These are phyloP conservation scores for Rhinopithecus roxellana DNA, from an alignment of 2,113 vertebrate genomes.

Conservation along the genomic window DNA sequence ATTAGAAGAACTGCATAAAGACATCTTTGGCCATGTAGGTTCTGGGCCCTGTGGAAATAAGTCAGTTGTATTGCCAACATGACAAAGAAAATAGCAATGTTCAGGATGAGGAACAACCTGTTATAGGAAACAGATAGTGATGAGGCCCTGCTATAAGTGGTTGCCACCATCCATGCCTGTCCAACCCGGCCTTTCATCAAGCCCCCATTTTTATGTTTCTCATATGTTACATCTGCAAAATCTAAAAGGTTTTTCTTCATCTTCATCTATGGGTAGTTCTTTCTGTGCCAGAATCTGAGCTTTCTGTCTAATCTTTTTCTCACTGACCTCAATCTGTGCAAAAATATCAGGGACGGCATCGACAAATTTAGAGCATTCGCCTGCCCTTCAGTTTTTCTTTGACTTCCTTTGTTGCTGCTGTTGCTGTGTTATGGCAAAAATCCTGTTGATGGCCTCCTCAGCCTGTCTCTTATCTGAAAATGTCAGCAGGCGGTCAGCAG, in stretches of 20 bases:
- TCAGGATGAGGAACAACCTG: conserved; percentile 93
- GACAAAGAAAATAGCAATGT: conserved; percentile 96
- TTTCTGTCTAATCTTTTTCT: conserved; percentile 92
- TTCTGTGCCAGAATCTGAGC: conserved; percentile 89
- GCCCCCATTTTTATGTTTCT: conserved; percentile 85
- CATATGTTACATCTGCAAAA: conserved; percentile 87
- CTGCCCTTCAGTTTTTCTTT: conserved; percentile 86
- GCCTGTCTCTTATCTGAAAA: conserved; percentile 95
- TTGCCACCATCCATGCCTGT: conserved; percentile 83
- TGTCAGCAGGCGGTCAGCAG: conserved; percentile 91
- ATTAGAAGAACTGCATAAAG: conserved; percentile 93
- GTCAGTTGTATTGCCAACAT: conserved; percentile 93
- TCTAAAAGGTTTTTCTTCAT: conserved; percentile 93
- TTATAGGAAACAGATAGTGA: conserved; percentile 90
- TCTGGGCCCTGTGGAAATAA: conserved; percentile 91
- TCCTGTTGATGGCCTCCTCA: conserved; percentile 91
- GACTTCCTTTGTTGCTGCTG: conserved; percentile 86
- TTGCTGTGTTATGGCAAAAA: conserved; percentile 89
- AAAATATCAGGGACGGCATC: conserved; percentile 93
- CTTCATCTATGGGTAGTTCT: conserved; percentile 90
- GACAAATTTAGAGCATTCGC: conserved; percentile 88
- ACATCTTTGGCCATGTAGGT: conserved; percentile 92
- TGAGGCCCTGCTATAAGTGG: conserved; percentile 81
- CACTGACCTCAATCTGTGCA: conserved; percentile 94
- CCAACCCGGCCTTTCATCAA: conserved; percentile 85